Evolutionary conservation across 2,888 invertebrate genomes (phyloP).

Genomic region (Agrochola circellaris): DNA sequence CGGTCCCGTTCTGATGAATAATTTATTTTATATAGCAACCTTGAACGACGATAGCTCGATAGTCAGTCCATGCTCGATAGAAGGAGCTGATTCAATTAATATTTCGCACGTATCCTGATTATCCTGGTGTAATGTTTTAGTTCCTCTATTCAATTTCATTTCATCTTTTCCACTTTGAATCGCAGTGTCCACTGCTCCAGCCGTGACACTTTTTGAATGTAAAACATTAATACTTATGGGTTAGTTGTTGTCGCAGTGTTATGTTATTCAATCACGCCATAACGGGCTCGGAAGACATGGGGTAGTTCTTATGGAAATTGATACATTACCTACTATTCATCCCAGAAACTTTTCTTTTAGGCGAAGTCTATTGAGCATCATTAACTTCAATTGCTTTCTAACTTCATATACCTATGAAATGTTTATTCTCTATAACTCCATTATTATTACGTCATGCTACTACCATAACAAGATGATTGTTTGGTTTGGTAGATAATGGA

Average conservation of each 20-base stretch:
- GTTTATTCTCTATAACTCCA: not conserved
- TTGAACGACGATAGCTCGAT: conserved; percentile 15
- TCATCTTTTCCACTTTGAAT: not conserved
- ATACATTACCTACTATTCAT: not conserved
- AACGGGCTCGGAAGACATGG: not conserved
- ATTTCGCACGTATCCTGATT: conserved; percentile 14
- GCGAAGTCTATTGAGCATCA: conserved; percentile 9
- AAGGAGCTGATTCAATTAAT: conserved; percentile 9
- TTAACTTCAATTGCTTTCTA: conserved; percentile 11
- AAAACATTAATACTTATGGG: not conserved
- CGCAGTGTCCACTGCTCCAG: not conserved
- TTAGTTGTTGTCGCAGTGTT: not conserved
- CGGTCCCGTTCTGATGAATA: conserved; percentile 31
- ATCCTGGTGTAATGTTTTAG: not conserved
- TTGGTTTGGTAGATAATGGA: conserved; percentile 32
- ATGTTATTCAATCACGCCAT: not conserved
- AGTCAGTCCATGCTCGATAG: conserved; percentile 11
- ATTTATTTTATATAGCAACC: conserved; percentile 33
- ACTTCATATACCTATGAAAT: conserved; percentile 1
- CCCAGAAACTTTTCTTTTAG: conserved; percentile 9
- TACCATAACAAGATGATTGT: conserved; percentile 19
- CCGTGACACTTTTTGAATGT: not conserved
- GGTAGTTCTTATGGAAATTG: not conserved
- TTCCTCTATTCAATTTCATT: not conserved
- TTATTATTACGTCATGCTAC: conserved; percentile 7